Conservation (phyloP, 2,888 invertebrate genomes). For the Xanthorhoe spadicearia region DNA sequence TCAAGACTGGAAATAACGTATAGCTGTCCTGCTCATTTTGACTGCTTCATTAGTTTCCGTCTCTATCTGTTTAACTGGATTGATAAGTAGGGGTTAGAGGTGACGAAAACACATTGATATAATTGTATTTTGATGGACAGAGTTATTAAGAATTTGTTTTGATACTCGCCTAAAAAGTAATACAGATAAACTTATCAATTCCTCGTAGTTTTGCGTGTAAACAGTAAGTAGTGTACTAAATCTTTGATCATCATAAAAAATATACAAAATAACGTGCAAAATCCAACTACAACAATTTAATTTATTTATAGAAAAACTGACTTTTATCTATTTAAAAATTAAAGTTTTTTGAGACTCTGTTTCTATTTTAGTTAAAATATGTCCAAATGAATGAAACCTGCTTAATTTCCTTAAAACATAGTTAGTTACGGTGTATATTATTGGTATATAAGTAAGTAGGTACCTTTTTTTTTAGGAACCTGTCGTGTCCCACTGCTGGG, state of each 20-base stretch:
- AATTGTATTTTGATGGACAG: constrained; percentile 29
- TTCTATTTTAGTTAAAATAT: no score
- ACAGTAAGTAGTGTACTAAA: not conserved
- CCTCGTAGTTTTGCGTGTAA: not conserved
- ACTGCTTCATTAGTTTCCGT: constrained; percentile 27
- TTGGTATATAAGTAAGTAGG: no score
- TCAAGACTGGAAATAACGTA: constrained; percentile 49
- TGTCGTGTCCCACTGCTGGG: no score
- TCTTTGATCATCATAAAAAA: not conserved
- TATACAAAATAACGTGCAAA: not conserved
- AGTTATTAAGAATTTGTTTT: constrained; percentile 25
- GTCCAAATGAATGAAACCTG: no score
- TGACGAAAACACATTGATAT: constrained; percentile 47
- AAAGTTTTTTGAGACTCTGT: no score
- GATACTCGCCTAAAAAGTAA: not conserved
- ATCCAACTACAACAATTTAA: no score
- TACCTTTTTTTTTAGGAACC: no score
- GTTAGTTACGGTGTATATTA: no score
- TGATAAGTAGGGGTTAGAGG: constrained; percentile 52
- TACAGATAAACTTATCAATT: not conserved
- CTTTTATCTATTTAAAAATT: no score
- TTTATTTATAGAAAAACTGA: no score
- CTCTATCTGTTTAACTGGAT: constrained; percentile 30
- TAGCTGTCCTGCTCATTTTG: constrained; percentile 41
- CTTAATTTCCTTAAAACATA: no score